Evolutionary conservation across 1,140 invertebrate genomes (phyloP).

Genomic region (Andricus grossulariae): DNA sequence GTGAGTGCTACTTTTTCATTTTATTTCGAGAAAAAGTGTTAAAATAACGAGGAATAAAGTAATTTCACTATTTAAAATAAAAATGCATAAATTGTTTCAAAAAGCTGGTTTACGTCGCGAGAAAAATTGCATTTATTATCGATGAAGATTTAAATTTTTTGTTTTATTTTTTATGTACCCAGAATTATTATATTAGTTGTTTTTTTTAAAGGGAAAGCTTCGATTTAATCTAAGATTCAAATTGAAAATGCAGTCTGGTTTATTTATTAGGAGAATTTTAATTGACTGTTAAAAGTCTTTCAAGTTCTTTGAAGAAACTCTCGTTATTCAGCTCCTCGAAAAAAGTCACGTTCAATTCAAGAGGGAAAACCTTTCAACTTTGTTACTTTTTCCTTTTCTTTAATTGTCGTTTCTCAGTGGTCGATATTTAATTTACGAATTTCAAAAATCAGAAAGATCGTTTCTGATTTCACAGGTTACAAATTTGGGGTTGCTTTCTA

Average conservation of each 20-base stretch:
- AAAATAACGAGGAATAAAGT: not conserved
- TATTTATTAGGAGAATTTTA: not conserved
- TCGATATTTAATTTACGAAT: not conserved
- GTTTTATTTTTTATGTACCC: too few species aligned
- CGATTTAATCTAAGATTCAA: not conserved
- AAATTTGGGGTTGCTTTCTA: too few species aligned
- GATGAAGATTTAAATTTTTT: slow-evolving; percentile 4
- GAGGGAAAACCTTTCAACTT: not conserved
- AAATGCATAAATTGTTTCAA: not conserved
- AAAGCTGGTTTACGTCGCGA: not conserved
- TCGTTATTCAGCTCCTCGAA: slow-evolving; percentile 3
- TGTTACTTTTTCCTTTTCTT: not conserved
- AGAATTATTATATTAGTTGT: too few species aligned
- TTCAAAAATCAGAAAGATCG: not conserved
- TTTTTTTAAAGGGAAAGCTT: too few species aligned
- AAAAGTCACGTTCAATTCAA: slow-evolving; percentile 2
- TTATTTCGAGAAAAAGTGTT: not conserved
- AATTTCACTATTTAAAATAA: not conserved
- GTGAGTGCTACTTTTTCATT: not conserved
- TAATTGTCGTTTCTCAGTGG: not conserved
- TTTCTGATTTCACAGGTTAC: not conserved
- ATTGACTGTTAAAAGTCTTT: slow-evolving; percentile 1
- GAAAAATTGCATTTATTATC: not conserved
- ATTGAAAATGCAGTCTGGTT: not conserved
- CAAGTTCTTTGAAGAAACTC: not conserved